Evolutionary conservation across 2,888 invertebrate genomes (phyloP), one percentile per base, ranked within the genome.

Genomic region (Drosophila melanosoma): DNA sequence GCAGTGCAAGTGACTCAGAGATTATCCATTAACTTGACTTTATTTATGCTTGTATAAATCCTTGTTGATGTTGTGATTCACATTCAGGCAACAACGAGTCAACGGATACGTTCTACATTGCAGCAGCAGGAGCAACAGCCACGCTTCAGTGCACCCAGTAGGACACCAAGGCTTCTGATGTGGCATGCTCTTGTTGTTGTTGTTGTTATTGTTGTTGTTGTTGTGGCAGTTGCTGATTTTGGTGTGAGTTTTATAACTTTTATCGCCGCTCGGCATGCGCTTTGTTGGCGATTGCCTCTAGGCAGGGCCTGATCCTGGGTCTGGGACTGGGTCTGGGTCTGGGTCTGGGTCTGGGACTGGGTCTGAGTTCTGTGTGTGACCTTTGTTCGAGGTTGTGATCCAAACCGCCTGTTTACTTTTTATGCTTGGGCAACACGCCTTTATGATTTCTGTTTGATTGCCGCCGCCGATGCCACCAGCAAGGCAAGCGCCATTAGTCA

Each of bases 401-500:
- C 53, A 11, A 57, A 57, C 49, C 45, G 76, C 52, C 83, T 76
- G 73, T 75, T 70, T 69, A 74, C 83, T 83, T 88, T 86, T 90
- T 88, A 90, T 86, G 87, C 80, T 88, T 71, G 87, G 76, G 76
- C 87, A 88, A 78, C 89, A 88, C 90, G 90, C 90, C 87, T 87
- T 90, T 87, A 90, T 87, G 87, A 87, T 87, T 87, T 88, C 89
- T 86, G 89, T 90, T 87, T 87, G 90, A 87, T 86, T 90, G 90
- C 89, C 61, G 82, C 85, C 81, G 74, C 66, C 58, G 64, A 67
- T 82, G 75, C 83, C 67, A 61, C 54, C 77, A 68, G 80, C 82
- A 69, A 83, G 75, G 75, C 70, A 86, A 80, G 83, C 89, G 75
- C 87, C 87, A 87, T 87, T 87, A 87, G 87, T 90, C 87, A 87